These are phyloP conservation scores for Argyra leucocephala DNA, from an alignment of 2,888 invertebrate species.

Conservation along the genomic window DNA sequence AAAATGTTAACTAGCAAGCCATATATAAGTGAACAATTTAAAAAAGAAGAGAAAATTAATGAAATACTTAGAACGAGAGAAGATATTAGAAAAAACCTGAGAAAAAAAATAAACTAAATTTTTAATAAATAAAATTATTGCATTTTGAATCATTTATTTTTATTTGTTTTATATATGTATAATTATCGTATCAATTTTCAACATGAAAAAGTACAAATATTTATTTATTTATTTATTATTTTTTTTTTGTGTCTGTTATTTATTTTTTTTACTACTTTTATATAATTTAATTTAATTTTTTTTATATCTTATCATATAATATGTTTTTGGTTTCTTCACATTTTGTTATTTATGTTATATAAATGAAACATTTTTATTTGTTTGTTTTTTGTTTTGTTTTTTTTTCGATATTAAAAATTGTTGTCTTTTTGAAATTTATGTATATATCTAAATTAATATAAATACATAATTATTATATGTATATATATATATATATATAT, in stretches of 20 bases:
- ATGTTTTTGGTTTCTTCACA: not conserved
- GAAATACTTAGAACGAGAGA: no score
- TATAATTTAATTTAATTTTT: not conserved
- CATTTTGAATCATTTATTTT: not conserved
- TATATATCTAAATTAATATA: not conserved
- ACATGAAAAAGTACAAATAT: conserved; percentile 24
- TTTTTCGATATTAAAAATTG: conserved; percentile 1
- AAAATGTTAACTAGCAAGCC: no score
- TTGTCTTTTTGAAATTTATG: not conserved
- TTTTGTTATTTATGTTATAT: no score
- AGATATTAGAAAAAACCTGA: no score
- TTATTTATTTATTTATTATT: conserved; percentile 12
- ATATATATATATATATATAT: no score
- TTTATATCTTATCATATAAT: not conserved
- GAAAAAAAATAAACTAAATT: no score
- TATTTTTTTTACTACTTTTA: not conserved
- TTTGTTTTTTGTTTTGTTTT: not conserved
- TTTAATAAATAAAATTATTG: no score
- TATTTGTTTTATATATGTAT: conserved; percentile 13
- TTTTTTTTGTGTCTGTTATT: conserved; percentile 1
- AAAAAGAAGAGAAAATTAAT: no score
- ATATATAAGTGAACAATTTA: no score
- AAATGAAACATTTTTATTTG: not conserved
- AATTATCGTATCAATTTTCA: conserved; percentile 20
- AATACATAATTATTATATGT: no score